phyloP scores from a whole-genome alignment of 2,888 invertebrate genomes.

The Clusia tigrina region DNA sequence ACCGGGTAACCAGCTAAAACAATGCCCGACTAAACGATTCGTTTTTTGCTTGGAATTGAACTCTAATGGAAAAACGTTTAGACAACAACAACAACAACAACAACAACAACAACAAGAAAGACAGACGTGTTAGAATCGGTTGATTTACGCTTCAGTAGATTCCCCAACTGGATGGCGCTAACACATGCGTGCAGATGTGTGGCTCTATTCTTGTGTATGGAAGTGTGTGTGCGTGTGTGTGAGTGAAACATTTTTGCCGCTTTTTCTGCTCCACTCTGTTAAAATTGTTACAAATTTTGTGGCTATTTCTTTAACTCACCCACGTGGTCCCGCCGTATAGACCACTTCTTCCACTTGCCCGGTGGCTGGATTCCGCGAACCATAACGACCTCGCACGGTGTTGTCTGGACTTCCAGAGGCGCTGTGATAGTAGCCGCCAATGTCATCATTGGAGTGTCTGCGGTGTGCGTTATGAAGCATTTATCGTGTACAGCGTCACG shows the following conservation, averaged over 20 bases:
- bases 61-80: slow-evolving; percentile 47
- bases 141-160: slow-evolving; percentile 54
- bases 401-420: slow-evolving; percentile 72
- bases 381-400: slow-evolving; percentile 76
- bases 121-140: slow-evolving; percentile 51
- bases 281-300: too few species aligned
- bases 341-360: slow-evolving; percentile 75
- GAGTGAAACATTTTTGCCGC: slow-evolving; percentile 12
- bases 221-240: too few species aligned
- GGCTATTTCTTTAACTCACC: slow-evolving; percentile 64
- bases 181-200: slow-evolving; percentile 17
- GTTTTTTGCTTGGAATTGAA: slow-evolving; percentile 39
- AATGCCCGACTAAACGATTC: background rate
- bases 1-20: too few species aligned
- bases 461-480: slow-evolving; percentile 34
- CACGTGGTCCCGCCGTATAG: slow-evolving; percentile 80
- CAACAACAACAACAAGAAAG: slow-evolving; percentile 25
- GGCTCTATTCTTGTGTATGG: slow-evolving; percentile 36
- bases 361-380: slow-evolving; percentile 75
- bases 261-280: slow-evolving; percentile 11
- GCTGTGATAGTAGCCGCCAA: slow-evolving; percentile 75
- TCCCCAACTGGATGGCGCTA: slow-evolving; percentile 13
- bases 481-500: background rate
- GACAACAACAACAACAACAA: slow-evolving; percentile 32
- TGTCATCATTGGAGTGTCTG: slow-evolving; percentile 70